Percentiles rank a stretch among this genome's conserved stretches.
phyloP scores from a whole-genome alignment of 2,797 vertebrate genomes.

The Melanotaenia boesemani region DNA sequence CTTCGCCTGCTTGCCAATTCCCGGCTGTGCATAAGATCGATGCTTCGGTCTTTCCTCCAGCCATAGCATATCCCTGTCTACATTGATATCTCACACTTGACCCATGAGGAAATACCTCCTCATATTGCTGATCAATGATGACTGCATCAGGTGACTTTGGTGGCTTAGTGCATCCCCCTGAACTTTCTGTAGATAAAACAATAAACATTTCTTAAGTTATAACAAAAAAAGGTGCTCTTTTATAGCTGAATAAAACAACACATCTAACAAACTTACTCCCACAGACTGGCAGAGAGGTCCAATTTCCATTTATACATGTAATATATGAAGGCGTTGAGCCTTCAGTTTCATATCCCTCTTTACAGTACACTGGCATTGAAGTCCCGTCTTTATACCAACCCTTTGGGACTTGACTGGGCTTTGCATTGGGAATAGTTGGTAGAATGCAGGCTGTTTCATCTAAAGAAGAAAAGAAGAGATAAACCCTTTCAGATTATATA shows the following conservation, averaged over 20 bases:
- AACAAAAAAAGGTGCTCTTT: neutral
- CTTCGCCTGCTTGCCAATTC: neutral
- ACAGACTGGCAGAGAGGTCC: neutral
- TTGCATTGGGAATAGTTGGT: neutral
- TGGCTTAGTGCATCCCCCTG: conserved; percentile 2
- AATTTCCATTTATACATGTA: neutral
- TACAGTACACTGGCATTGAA: neutral
- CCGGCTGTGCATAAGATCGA: fast-evolving
- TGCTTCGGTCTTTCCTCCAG: fast-evolving
- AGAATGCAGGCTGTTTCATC: neutral
- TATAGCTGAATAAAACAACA: neutral
- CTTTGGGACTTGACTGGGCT: neutral
- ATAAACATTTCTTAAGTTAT: neutral
- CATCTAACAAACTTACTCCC: neutral
- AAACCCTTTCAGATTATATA: no score
- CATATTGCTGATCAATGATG: neutral
- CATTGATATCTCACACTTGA: conserved; percentile 26
- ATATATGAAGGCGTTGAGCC: neutral
- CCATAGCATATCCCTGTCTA: neutral
- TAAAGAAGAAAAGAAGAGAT: no score
- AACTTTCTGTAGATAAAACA: neutral
- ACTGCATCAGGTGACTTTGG: conserved; percentile 39
- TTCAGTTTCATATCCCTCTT: neutral
- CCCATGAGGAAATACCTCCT: conserved; percentile 28
- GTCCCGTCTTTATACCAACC: neutral